Evolutionary conservation across 2,113 vertebrate species (phyloP).

Genomic region (Oreochromis niloticus): DNA sequence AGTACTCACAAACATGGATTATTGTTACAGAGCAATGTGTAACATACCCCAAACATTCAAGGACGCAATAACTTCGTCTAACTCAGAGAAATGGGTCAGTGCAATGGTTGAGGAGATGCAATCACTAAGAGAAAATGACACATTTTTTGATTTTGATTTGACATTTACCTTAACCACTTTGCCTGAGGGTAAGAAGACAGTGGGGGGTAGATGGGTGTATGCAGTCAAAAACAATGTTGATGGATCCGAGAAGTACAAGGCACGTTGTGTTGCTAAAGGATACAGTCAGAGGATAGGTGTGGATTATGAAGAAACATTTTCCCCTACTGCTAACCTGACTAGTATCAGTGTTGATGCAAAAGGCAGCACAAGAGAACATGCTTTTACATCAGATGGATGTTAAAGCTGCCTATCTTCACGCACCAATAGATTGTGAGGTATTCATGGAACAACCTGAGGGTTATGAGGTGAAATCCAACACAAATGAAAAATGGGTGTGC

Average conservation of each 20-base stretch:
- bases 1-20: background rate
- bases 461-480: no score
- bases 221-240: background rate
- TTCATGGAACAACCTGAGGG: no score
- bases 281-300: background rate
- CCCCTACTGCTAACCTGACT: no score
- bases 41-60: background rate
- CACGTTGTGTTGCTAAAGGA: background rate
- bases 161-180: no score
- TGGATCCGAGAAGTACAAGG: background rate
- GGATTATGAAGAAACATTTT: no score
- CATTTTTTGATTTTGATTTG: no score
- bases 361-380: no score
- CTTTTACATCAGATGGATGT: no score
- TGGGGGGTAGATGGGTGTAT: background rate
- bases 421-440: no score
- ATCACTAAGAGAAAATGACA: background rate
- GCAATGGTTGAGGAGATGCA: background rate
- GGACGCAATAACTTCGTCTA: background rate
- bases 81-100: background rate
- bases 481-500: no score
- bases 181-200: background rate
- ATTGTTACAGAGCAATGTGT: background rate
- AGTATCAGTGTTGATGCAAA: no score
- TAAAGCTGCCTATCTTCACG: no score